phyloP scores from a whole-genome alignment of 2,797 vertebrate genomes.

The Aeoliscus strigatus region DNA sequence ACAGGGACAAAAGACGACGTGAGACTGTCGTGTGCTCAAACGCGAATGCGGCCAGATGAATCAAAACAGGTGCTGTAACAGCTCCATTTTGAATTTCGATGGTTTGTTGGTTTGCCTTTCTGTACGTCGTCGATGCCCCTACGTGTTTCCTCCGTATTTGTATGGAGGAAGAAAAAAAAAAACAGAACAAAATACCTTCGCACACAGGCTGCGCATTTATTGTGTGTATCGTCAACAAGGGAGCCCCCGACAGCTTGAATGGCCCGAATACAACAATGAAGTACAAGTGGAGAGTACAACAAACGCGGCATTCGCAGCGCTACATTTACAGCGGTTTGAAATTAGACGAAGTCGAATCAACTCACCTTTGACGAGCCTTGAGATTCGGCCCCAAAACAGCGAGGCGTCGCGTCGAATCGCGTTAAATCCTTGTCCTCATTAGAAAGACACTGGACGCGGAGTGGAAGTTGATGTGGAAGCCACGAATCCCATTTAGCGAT shows the following conservation, averaged over 20 bases:
- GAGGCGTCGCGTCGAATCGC: constrained; percentile 49
- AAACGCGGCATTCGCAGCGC: constrained; percentile 1
- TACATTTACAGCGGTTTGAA: not conserved
- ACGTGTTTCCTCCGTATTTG: not conserved
- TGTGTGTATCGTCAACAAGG: constrained; percentile 28
- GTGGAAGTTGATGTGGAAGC: constrained; percentile 57
- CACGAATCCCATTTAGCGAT: constrained; percentile 67
- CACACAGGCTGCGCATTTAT: constrained; percentile 11
- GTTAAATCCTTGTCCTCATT: constrained; percentile 69
- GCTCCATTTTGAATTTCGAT: constrained; percentile 75
- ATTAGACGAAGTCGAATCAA: constrained; percentile 18
- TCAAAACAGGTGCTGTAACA: constrained; percentile 72
- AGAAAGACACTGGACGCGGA: constrained; percentile 45
- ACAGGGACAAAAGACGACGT: constrained; percentile 15
- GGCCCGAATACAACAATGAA: constrained; percentile 65
- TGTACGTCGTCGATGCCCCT: constrained; percentile 2
- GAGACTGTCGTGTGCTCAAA: constrained; percentile 21
- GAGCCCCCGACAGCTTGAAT: constrained; percentile 38
- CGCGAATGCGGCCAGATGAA: constrained; percentile 64
- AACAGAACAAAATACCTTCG: constrained; percentile 1
- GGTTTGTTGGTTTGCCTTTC: constrained; percentile 40
- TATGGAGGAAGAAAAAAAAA: not conserved
- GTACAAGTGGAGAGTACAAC: constrained; percentile 38
- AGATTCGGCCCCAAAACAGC: constrained; percentile 59
- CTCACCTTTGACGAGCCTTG: constrained; percentile 70